Evolutionary conservation across 1,140 invertebrate species (phyloP).

Genomic region (Meteorus sp.): DNA sequence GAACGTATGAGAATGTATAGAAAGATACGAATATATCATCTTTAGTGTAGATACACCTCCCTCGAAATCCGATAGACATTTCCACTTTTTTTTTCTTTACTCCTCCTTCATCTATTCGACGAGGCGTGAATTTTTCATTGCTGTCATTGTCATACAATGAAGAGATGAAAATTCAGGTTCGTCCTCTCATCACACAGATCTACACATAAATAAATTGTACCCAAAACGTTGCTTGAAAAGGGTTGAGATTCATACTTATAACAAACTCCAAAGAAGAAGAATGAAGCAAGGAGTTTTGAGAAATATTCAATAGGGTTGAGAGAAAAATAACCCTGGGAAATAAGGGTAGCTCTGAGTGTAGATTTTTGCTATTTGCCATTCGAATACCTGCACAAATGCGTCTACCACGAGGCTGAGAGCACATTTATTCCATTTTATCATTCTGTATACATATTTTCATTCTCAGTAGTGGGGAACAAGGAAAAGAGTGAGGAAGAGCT

Average conservation of each 20-base stretch:
- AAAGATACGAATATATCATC: too few relatives aligned
- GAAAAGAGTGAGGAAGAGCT: not conserved
- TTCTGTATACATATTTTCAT: conserved; percentile 30
- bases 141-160: conserved; percentile 18
- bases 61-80: not conserved
- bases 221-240: conserved; percentile 23
- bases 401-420: conserved; percentile 9
- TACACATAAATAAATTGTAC: not conserved
- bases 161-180: conserved; percentile 22
- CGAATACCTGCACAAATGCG: conserved; percentile 12
- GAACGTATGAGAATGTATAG: too few relatives aligned
- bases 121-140: conserved; percentile 36
- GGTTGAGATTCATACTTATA: conserved; percentile 17
- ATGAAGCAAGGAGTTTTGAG: not conserved
- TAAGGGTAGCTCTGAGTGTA: not conserved
- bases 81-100: conserved; percentile 24
- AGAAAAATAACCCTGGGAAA: conserved; percentile 16
- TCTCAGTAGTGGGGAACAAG: conserved; percentile 24
- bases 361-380: conserved; percentile 32
- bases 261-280: not conserved
- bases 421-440: not conserved
- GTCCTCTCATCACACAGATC: not conserved
- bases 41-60: conserved; percentile 24
- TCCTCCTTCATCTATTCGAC: conserved; percentile 21
- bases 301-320: conserved; percentile 6